A percentile compares a stretch with the other conserved stretches of the same genome.
Conservation (phyloP, 2,888 invertebrate species). For the Melieria crassipennis region DNA sequence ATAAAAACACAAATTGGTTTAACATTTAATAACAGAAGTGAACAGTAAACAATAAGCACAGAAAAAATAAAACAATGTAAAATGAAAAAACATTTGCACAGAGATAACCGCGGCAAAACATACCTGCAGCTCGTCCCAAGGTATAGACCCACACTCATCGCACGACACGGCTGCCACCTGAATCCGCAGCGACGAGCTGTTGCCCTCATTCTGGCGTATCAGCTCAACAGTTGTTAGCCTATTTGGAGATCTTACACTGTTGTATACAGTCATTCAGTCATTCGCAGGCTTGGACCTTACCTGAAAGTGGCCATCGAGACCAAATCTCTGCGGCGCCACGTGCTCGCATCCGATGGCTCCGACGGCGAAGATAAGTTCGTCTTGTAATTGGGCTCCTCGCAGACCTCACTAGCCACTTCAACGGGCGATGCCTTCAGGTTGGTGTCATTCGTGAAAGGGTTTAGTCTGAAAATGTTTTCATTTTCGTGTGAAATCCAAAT, state of each 20-base stretch:
- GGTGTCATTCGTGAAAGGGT: conserved; percentile 68
- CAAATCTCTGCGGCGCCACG: conserved; percentile 81
- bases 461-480: conserved; percentile 52
- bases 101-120: conserved; percentile 31
- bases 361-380: conserved; percentile 81
- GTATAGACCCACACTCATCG: conserved; percentile 87
- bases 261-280: not conserved
- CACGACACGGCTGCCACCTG: conserved; percentile 78
- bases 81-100: conserved; percentile 22
- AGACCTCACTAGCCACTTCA: conserved; percentile 86
- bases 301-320: conserved; percentile 69
- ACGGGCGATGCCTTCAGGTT: conserved; percentile 67
- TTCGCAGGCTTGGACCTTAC: conserved; percentile 44
- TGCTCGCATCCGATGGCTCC: conserved; percentile 83
- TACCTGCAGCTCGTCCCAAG: conserved; percentile 96
- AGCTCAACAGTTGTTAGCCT: conserved; percentile 81
- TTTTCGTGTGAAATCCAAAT: not conserved
- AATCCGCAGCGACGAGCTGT: conserved; percentile 73
- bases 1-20: conserved; percentile 23
- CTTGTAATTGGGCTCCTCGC: conserved; percentile 73
- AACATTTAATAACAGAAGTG: conserved; percentile 21
- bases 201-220: conserved; percentile 76
- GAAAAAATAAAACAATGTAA: not conserved
- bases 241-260: conserved; percentile 47
- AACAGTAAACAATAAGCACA: conserved; percentile 27